Percentiles rank a stretch among this genome's conserved stretches.
Evolutionary conservation across 2,888 invertebrate species (phyloP).

Genomic region (Cremastobaeus sp.): DNA sequence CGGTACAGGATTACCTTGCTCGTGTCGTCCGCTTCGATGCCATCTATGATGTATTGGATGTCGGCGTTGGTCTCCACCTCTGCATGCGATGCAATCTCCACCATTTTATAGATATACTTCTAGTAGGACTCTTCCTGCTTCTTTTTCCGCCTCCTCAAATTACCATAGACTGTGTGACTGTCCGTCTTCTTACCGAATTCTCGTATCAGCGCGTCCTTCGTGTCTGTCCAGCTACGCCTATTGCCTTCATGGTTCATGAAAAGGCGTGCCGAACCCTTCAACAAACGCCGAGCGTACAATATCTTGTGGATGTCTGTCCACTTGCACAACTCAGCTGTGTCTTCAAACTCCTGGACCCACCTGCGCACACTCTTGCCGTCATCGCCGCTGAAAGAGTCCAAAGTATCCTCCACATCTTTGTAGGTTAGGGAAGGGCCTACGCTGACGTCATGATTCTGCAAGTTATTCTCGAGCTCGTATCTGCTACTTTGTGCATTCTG

Average conservation of each 20-base stretch:
- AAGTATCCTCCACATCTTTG: no score
- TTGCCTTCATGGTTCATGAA: constrained; percentile 8
- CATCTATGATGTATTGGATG: constrained; percentile 4
- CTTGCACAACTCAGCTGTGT: no score
- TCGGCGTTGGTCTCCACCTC: neutral
- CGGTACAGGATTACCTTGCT: neutral
- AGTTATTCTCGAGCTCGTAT: no score
- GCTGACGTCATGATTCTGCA: no score
- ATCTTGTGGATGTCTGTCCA: no score
- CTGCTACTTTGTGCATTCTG: no score
- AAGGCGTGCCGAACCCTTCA: constrained; percentile 5
- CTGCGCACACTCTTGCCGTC: no score
- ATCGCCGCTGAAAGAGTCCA: no score
- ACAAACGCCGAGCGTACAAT: neutral
- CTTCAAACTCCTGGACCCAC: no score
- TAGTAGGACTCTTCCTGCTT: constrained; percentile 3
- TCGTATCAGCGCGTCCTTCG: neutral
- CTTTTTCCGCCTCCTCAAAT: constrained; percentile 9
- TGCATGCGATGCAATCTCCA: neutral
- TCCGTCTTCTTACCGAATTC: constrained; percentile 4
- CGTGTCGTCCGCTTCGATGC: neutral
- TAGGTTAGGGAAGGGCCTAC: no score
- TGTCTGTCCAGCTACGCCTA: neutral
- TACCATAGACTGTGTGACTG: constrained; percentile 11
- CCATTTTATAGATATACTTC: neutral